Conservation (phyloP, 1,140 invertebrate genomes). For the Bombus picipes region DNA sequence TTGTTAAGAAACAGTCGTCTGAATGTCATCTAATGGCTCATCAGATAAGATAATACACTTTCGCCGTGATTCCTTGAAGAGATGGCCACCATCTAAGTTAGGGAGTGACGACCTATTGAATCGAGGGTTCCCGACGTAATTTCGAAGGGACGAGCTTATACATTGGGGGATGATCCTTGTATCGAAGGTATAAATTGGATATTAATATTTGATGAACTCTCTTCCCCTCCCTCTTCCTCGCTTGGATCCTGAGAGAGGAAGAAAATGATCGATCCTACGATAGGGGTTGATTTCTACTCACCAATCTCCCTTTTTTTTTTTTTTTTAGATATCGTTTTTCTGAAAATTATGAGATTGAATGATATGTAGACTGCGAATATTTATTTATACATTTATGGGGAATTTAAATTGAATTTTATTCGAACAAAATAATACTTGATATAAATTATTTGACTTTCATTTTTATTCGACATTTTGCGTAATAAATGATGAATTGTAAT, state of each 20-base stretch:
- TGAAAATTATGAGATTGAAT: too few relatives aligned
- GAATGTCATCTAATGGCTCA: conserved; percentile 46
- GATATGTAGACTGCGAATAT: too few relatives aligned
- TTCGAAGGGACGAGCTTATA: conserved; percentile 15
- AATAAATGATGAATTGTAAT: too few relatives aligned
- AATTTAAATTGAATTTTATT: not conserved
- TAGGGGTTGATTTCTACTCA: conserved; percentile 12
- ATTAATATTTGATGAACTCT: conserved; percentile 79
- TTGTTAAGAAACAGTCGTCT: conserved; percentile 29
- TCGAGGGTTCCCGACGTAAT: conserved; percentile 16
- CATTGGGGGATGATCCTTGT: conserved; percentile 69
- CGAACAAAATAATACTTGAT: not conserved
- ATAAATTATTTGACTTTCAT: too few relatives aligned
- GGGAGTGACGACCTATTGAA: conserved; percentile 8
- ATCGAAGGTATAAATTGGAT: conserved; percentile 79
- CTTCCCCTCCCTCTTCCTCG: not conserved
- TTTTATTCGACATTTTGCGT: not conserved
- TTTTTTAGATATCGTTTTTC: not conserved
- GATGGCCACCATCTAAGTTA: conserved; percentile 10
- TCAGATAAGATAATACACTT: conserved; percentile 68
- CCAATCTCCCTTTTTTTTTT: not conserved
- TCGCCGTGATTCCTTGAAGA: conserved; percentile 31
- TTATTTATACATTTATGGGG: not conserved
- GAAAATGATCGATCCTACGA: conserved; percentile 33
- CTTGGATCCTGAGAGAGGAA: not conserved